phyloP scores from a whole-genome alignment of 2,113 vertebrate species.

The Trichomycterus rosablanca region DNA sequence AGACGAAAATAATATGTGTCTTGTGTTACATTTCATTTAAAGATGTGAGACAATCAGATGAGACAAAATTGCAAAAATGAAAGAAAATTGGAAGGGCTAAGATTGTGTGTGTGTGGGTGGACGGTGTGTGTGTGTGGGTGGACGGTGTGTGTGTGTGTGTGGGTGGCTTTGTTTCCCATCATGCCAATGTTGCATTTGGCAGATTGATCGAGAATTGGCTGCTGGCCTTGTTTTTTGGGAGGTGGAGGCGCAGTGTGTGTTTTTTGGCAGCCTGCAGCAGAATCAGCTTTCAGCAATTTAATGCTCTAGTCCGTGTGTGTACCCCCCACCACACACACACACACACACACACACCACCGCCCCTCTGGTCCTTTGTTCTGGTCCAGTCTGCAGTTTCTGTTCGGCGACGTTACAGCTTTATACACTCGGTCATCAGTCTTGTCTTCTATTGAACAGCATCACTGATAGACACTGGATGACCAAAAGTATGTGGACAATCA shows the following conservation, averaged over 20 bases:
- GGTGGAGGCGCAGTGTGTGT: background rate
- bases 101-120: background rate
- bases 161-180: constrained; percentile 2
- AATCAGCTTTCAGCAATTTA: constrained; percentile 6
- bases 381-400: constrained; percentile 1
- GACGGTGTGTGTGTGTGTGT: constrained; percentile 17
- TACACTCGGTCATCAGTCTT: background rate
- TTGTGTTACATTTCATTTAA: no score
- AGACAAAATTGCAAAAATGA: no score
- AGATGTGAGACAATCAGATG: no score
- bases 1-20: no score
- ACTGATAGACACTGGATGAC: constrained; percentile 2
- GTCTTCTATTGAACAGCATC: no score
- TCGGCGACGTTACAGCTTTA: background rate
- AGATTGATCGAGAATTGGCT: constrained; percentile 22
- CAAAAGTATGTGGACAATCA: no score
- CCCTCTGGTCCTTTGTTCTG: background rate
- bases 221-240: background rate
- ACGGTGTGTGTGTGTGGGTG: background rate
- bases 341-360: no score
- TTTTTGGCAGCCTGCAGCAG: constrained; percentile 4
- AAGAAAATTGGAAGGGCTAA: no score
- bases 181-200: background rate
- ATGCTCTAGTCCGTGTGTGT: background rate
- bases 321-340: background rate